These are phyloP conservation scores for Antrozous pallidus DNA, from an alignment of 2,797 vertebrate species.

Conservation along the genomic window DNA sequence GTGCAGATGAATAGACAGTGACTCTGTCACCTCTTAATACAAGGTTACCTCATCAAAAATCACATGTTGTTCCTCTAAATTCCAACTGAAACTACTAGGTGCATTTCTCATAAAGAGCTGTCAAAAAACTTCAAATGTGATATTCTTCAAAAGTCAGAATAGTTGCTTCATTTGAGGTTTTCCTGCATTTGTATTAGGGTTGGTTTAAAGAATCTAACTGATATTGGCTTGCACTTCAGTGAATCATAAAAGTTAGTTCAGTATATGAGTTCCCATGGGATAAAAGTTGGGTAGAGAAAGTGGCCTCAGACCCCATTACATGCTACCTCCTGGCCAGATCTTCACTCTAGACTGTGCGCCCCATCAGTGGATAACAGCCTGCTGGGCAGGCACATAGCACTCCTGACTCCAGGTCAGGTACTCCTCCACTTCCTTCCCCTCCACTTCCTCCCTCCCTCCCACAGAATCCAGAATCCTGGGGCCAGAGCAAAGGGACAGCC, in stretches of 20 bases:
- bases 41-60: neutral
- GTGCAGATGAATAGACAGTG: neutral
- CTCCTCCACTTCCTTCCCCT: neutral
- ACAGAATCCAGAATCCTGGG: neutral
- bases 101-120: neutral
- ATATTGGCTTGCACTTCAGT: neutral
- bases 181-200: neutral
- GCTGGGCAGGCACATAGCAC: neutral
- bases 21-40: neutral
- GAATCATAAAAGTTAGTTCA: neutral
- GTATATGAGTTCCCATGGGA: accelerated
- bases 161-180: neutral
- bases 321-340: neutral
- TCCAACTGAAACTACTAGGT: neutral
- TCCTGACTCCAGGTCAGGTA: neutral
- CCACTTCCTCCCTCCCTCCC: no score
- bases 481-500: neutral
- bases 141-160: neutral
- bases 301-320: neutral
- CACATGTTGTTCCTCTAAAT: neutral
- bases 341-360: neutral
- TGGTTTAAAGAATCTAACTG: neutral
- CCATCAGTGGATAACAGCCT: neutral
- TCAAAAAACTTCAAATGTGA: neutral
- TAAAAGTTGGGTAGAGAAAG: neutral